phyloP scores from a whole-genome alignment of 2,113 vertebrate genomes.

The Nycticryphes semicollaris region DNA sequence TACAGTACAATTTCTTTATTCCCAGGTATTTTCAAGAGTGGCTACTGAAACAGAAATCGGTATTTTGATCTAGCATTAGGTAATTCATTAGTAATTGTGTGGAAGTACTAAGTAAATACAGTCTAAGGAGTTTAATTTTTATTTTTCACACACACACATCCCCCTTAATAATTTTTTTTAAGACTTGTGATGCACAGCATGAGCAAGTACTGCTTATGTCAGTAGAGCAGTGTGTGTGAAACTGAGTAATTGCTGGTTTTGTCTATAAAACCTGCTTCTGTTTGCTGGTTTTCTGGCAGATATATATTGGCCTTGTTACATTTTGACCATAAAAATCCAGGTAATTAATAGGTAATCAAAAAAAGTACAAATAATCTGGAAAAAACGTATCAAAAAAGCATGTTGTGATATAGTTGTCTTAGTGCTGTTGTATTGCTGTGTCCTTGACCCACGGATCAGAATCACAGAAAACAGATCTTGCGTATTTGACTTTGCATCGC shows the following conservation, averaged over 20 bases:
- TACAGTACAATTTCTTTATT: neutral
- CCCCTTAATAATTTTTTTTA: neutral
- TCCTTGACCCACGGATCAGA: neutral
- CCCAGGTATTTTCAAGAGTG: neutral
- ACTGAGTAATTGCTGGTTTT: neutral
- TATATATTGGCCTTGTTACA: neutral
- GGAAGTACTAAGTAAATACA: neutral
- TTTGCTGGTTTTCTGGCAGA: neutral
- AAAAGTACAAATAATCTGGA: neutral
- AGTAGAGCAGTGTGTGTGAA: neutral
- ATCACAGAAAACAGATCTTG: neutral
- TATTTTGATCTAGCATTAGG: neutral
- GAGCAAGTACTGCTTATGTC: slow-evolving; percentile 4
- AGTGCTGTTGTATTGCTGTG: accelerated
- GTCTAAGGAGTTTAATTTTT: neutral
- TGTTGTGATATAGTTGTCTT: neutral
- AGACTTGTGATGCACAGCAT: neutral
- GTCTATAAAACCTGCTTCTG: neutral
- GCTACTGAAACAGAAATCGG: neutral
- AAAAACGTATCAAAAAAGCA: neutral
- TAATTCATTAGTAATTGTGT: neutral
- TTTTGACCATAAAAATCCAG: neutral
- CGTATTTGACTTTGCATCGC: neutral
- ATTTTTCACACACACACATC: neutral
- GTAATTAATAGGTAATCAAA: neutral